Percentiles rank a stretch among this genome's conserved stretches.
These are phyloP conservation scores for Tetramorium parvispinum DNA, from an alignment of 1,140 invertebrate species.

Conservation along the genomic window DNA sequence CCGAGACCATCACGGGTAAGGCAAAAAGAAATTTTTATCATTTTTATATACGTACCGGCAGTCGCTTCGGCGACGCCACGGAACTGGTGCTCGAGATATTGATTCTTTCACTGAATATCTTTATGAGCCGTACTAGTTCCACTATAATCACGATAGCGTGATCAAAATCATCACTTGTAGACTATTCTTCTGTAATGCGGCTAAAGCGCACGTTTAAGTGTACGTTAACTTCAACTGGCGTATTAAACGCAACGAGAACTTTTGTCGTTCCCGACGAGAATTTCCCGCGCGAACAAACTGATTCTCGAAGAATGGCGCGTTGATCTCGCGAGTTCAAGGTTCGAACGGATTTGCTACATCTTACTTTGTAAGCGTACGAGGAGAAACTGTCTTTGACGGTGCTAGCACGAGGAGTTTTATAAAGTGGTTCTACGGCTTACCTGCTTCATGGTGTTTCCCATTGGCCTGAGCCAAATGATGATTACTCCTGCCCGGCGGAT, in stretches of 20 bases:
- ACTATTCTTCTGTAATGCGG: neutral
- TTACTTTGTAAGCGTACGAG: conserved; percentile 59
- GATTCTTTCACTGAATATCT: conserved; percentile 4
- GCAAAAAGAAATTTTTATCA: neutral
- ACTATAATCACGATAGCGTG: neutral
- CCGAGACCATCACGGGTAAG: conserved; percentile 86
- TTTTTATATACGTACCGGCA: conserved; percentile 39
- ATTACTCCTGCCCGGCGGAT: conserved; percentile 72
- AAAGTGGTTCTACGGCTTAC: conserved; percentile 57
- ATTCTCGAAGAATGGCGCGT: neutral
- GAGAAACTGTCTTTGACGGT: conserved; percentile 66
- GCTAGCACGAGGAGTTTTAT: conserved; percentile 67
- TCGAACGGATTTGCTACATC: conserved; percentile 24
- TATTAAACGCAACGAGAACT: neutral
- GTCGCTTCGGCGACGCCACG: neutral
- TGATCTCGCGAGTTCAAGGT: conserved; percentile 5
- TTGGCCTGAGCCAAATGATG: conserved; percentile 76
- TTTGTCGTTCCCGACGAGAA: neutral
- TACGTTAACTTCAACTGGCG: neutral
- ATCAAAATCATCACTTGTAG: neutral
- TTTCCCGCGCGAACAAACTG: neutral
- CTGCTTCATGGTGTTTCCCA: conserved; percentile 73
- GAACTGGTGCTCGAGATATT: neutral
- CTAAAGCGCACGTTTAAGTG: neutral
- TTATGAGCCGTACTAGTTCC: neutral